These are phyloP conservation scores for Troides helena DNA, from an alignment of 2,888 invertebrate species.

Conservation along the genomic window DNA sequence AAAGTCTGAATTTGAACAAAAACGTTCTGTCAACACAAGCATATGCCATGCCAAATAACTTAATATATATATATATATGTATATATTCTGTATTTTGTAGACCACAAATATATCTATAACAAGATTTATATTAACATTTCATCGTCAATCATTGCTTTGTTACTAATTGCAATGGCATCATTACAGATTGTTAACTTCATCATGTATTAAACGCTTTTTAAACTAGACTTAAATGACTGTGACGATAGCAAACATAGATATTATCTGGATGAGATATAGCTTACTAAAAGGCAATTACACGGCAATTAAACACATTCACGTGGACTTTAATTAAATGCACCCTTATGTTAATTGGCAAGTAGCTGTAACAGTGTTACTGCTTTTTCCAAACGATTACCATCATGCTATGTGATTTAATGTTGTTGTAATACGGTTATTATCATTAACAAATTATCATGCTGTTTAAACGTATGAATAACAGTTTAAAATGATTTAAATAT, in stretches of 20 bases:
- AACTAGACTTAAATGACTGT: constrained; percentile 32
- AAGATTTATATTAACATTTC: too few relatives aligned
- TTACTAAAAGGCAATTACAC: constrained; percentile 67
- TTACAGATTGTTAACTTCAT: constrained; percentile 9
- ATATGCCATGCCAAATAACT: too few relatives aligned
- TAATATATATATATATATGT: too few relatives aligned
- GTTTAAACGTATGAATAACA: not conserved
- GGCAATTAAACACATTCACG: constrained; percentile 58
- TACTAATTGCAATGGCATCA: constrained; percentile 17
- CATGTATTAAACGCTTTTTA: constrained; percentile 5
- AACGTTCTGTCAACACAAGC: not conserved
- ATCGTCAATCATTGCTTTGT: not conserved
- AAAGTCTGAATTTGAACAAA: not conserved
- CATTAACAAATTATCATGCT: not conserved
- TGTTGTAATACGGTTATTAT: constrained; percentile 2
- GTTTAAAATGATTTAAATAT: not conserved
- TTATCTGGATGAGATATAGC: constrained; percentile 40
- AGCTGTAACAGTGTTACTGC: constrained; percentile 36
- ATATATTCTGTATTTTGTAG: too few relatives aligned
- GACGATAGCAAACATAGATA: constrained; percentile 29
- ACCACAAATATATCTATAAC: too few relatives aligned
- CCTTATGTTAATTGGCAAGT: constrained; percentile 57
- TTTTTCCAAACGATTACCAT: constrained; percentile 21
- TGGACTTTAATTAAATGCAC: constrained; percentile 67
- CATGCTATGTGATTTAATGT: constrained; percentile 14